phyloP scores from a whole-genome alignment of 2,888 invertebrate species.

The Xestia c-nigrum region DNA sequence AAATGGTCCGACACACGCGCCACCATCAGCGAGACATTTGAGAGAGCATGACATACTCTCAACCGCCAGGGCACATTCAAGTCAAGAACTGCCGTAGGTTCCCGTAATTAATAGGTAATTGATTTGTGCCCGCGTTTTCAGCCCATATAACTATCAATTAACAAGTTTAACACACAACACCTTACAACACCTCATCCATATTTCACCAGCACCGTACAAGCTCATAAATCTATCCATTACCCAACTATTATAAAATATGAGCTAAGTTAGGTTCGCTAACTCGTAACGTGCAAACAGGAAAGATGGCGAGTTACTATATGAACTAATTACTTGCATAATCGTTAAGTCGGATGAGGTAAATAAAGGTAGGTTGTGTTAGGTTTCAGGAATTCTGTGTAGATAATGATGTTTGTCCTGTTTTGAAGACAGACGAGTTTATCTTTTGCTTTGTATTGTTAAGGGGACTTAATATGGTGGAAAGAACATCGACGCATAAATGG shows the following conservation, averaged over 20 bases:
- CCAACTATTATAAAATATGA: slow-evolving; percentile 45
- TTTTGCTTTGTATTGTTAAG: background rate
- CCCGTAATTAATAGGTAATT: too few relatives aligned
- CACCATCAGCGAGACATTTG: too few relatives aligned
- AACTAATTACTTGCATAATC: slow-evolving; percentile 50
- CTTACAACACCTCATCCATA: slow-evolving; percentile 28
- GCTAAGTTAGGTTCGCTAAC: slow-evolving; percentile 26
- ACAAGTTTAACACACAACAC: slow-evolving; percentile 6
- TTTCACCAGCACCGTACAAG: slow-evolving; percentile 23
- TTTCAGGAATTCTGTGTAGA: slow-evolving; percentile 51
- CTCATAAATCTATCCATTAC: slow-evolving; percentile 30
- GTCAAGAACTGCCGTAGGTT: too few relatives aligned
- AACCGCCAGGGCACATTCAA: too few relatives aligned
- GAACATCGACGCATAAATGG: too few relatives aligned
- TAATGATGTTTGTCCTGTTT: slow-evolving; percentile 35
- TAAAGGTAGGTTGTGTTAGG: background rate
- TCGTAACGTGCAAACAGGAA: slow-evolving; percentile 52
- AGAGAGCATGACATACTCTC: too few relatives aligned
- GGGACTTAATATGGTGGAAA: background rate
- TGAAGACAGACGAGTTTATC: slow-evolving; percentile 1
- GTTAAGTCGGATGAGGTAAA: slow-evolving; percentile 40
- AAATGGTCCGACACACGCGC: too few relatives aligned
- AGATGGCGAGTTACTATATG: slow-evolving; percentile 23
- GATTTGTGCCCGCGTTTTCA: background rate
- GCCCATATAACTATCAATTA: background rate